Conservation (phyloP, 2,888 invertebrate species). For the Sepiola atlantica region DNA sequence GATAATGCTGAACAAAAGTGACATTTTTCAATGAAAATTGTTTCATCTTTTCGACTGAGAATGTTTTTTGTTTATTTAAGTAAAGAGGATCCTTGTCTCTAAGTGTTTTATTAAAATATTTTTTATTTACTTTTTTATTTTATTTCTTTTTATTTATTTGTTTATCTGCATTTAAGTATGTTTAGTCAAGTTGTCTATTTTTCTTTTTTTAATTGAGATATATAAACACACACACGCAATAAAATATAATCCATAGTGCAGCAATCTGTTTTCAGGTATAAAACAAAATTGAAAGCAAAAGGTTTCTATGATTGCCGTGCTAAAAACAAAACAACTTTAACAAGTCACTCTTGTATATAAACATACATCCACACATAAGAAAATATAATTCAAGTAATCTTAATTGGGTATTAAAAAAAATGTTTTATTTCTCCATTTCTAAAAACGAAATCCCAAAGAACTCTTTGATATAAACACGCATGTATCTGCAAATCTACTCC, state of each 20-base stretch:
- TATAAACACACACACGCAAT: background rate
- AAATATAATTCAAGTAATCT: too few species aligned
- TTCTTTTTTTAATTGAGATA: background rate
- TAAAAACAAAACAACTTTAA: too few species aligned
- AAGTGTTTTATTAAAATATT: background rate
- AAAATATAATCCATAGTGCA: background rate
- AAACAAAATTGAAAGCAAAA: too few species aligned
- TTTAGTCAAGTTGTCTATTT: background rate
- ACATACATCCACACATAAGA: too few species aligned
- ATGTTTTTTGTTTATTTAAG: background rate
- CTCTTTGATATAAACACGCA: too few species aligned
- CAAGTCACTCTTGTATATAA: too few species aligned
- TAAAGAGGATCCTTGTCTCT: background rate
- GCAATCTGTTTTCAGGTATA: too few species aligned
- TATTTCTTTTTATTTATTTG: background rate
- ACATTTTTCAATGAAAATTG: slow-evolving; percentile 21
- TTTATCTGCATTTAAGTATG: background rate
- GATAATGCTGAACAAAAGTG: background rate
- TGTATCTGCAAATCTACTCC: too few species aligned
- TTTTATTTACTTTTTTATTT: background rate
- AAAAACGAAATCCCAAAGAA: too few species aligned
- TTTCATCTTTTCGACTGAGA: background rate
- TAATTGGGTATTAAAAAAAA: too few species aligned
- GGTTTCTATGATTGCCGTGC: too few species aligned
- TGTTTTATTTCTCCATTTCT: too few species aligned